phyloP scores from a whole-genome alignment of 2,888 invertebrate genomes.

The Aspidapion aeneum region DNA sequence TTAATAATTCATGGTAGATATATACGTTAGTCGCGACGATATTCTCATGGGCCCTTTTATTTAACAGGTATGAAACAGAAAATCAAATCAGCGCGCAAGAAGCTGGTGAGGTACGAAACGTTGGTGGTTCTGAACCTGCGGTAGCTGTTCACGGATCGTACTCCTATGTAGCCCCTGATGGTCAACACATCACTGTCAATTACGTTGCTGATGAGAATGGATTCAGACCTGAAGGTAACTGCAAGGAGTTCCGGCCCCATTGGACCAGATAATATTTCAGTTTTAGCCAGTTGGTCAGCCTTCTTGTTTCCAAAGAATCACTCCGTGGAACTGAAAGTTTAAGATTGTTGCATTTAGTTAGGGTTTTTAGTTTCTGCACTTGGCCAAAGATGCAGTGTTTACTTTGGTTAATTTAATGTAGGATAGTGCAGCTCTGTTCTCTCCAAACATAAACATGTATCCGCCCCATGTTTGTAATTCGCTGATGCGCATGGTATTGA shows the following conservation, averaged over 20 bases:
- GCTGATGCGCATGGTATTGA: too few relatives aligned
- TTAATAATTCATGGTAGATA: too few relatives aligned
- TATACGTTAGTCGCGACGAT: too few relatives aligned
- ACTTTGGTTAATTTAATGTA: too few relatives aligned
- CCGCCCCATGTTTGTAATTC: too few relatives aligned
- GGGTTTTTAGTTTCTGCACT: slow-evolving; percentile 34
- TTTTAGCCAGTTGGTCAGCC: too few relatives aligned
- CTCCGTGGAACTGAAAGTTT: too few relatives aligned
- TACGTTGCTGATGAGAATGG: slow-evolving; percentile 57
- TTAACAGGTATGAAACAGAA: slow-evolving; percentile 72
- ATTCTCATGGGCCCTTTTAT: too few relatives aligned
- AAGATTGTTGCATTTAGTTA: not conserved
- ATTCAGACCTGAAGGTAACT: slow-evolving; percentile 31
- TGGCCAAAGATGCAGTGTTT: too few relatives aligned
- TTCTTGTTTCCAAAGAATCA: not conserved
- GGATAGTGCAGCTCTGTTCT: too few relatives aligned
- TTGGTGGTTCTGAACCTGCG: slow-evolving; percentile 59
- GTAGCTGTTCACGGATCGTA: slow-evolving; percentile 51
- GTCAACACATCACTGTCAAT: slow-evolving; percentile 47
- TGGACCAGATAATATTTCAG: not conserved
- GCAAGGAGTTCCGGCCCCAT: not conserved
- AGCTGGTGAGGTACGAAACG: slow-evolving; percentile 67
- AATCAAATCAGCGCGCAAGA: slow-evolving; percentile 36
- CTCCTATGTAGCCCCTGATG: slow-evolving; percentile 52
- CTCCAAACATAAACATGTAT: too few relatives aligned